Evolutionary conservation across 1,140 invertebrate genomes (phyloP).

Genomic region (Pseudomyrmex dendroicus): DNA sequence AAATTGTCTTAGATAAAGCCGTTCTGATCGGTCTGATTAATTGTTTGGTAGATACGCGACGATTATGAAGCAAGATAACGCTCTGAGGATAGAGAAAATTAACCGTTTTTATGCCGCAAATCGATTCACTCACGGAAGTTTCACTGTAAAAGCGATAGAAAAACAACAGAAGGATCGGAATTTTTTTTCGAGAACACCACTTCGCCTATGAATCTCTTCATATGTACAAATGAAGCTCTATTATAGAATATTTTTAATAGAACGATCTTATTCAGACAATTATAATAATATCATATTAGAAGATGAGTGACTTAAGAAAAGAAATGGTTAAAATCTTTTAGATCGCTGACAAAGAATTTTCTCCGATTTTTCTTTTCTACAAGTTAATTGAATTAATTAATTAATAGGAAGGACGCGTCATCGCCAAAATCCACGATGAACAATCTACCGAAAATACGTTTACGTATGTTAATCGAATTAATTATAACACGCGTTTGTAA

Average conservation of each 20-base stretch:
- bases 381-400: neutral
- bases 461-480: constrained; percentile 39
- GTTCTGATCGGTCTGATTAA: constrained; percentile 65
- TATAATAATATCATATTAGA: neutral
- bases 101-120: constrained; percentile 22
- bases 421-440: neutral
- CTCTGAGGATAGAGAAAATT: neutral
- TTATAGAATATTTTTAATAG: neutral
- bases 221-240: neutral
- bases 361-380: neutral
- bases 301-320: no score
- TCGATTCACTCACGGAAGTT: constrained; percentile 23
- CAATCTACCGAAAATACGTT: neutral
- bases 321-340: no score
- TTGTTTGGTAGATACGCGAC: constrained; percentile 32
- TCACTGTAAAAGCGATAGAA: constrained; percentile 13
- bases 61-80: neutral
- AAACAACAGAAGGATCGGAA: neutral
- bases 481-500: constrained; percentile 59
- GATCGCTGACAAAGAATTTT: no score
- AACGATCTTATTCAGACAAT: neutral
- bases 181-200: neutral
- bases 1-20: constrained; percentile 64
- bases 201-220: neutral
- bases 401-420: constrained; percentile 6